Base-by-base conservation (phyloP, 2,797 vertebrate genomes). In the Poeciliopsis paucimaculata region DNA sequence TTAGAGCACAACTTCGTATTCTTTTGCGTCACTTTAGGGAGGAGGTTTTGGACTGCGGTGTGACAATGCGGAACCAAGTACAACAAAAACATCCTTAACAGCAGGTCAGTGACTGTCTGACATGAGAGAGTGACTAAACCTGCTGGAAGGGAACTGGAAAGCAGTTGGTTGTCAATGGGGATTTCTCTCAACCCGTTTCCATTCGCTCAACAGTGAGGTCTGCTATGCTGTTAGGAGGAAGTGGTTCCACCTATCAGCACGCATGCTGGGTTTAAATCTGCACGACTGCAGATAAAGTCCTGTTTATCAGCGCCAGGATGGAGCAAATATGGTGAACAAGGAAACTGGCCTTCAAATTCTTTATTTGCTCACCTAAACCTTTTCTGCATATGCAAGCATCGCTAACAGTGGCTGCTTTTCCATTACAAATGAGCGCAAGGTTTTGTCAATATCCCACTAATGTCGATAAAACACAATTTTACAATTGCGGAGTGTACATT, bases 131-230 rank as follows among this genome's bases (percentile, higher is more conserved):
- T 89, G 79, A 77, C 79, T 83, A 62, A 64, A 81, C 76, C 68
- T 73, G 73, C 20, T 10, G 66, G 75, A 89, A 85, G 80, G 84
- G 88, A 91, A 93, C 86, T 91, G 92, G 89, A 92, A 91, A 89
- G 60, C 53, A 72, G 41, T 85, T 80, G 66, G 47, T 85, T 82
- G 84, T 92, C 84, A 92, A 75, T 87, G 90, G 90, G 89, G 86
- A 89, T 91, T 93, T 93, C 84, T 87, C 77, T 60, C 7, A 72
- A 62, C 55, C 75, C 49, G 72, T 91, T 93, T 93, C 92, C 87
- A 87, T 88, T 85, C 60, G 34, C 51, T 79, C 53, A 88, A 87
- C 89, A 89, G 73, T 84, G 78, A 87, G 81, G 66, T 39, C 9
- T 0, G 18, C 20, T 77, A 66, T 80, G 9, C 47, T 73, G 51